A percentile compares a stretch with the other conserved stretches of the same genome.
Conservation (phyloP, 2,888 invertebrate species). For the Sesia bembeciformis region DNA sequence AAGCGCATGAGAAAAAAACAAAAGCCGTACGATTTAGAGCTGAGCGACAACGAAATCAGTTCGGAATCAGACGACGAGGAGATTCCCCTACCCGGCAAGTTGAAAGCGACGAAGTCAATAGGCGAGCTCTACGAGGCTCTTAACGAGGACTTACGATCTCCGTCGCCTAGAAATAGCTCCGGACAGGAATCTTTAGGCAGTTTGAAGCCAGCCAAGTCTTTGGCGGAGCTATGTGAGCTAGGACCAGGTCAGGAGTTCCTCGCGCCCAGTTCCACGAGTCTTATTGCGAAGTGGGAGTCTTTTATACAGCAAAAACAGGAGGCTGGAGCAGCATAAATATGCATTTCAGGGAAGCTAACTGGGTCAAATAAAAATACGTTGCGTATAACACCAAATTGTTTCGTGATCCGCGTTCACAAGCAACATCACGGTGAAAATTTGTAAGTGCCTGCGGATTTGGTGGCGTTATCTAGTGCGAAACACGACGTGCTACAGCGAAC, state of each 20-base stretch:
- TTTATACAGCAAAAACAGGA: conserved; percentile 80
- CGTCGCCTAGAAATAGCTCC: conserved; percentile 59
- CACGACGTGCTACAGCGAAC: conserved; percentile 12
- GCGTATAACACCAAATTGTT: conserved; percentile 9
- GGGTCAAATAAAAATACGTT: background rate
- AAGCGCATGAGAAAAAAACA: conserved; percentile 79
- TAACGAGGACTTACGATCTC: conserved; percentile 60
- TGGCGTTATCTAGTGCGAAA: conserved; percentile 16
- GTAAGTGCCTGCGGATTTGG: conserved; percentile 14
- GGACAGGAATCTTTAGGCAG: conserved; percentile 61
- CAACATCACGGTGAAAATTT: conserved; percentile 9
- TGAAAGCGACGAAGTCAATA: conserved; percentile 79
- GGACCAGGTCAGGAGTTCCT: conserved; percentile 76
- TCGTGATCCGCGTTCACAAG: conserved; percentile 2
- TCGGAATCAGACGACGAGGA: conserved; percentile 76
- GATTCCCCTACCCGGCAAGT: conserved; percentile 73
- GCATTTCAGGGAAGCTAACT: background rate
- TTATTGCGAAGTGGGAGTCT: conserved; percentile 89
- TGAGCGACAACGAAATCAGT: conserved; percentile 74
- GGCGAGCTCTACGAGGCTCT: conserved; percentile 78
- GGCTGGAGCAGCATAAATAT: conserved; percentile 60
- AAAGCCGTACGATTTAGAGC: conserved; percentile 76
- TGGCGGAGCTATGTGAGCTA: conserved; percentile 80
- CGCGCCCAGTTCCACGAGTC: conserved; percentile 79
- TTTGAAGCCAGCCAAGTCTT: conserved; percentile 79